Percentiles rank a stretch among this genome's conserved stretches.
Conservation (phyloP, 2,113 vertebrate genomes). For the Sorex araneus region DNA sequence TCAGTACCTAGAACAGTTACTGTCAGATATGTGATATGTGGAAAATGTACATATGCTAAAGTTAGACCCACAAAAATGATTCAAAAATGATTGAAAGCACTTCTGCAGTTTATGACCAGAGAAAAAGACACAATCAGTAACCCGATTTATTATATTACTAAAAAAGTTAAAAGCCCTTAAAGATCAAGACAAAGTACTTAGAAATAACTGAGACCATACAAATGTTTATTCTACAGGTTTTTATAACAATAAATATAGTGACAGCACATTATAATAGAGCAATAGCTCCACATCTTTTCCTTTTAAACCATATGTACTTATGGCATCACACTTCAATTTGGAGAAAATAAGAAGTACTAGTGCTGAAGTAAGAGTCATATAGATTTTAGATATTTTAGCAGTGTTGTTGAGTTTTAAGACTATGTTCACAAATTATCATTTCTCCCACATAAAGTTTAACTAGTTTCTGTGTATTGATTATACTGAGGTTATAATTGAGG, state of each 20-base stretch:
- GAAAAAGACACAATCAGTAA: neutral
- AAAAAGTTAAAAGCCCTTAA: neutral
- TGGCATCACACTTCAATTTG: neutral
- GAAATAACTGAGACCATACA: neutral
- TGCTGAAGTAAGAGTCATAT: neutral
- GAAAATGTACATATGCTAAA: neutral
- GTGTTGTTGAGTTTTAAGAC: neutral
- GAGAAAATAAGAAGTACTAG: neutral
- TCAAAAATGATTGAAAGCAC: neutral
- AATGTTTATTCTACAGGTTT: neutral
- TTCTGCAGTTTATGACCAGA: neutral
- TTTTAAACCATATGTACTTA: neutral
- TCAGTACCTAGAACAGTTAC: neutral
- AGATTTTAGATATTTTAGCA: slow-evolving; percentile 28
- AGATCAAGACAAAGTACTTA: neutral
- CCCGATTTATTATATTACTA: neutral
- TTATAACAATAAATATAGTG: neutral
- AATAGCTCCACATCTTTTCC: neutral
- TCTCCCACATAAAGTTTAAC: slow-evolving; percentile 29
- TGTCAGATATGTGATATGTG: neutral
- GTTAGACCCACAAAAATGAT: neutral
- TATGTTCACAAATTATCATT: slow-evolving; percentile 34
- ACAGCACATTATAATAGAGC: neutral
- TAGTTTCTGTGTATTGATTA: slow-evolving; percentile 16
- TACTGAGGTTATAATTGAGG: neutral